phyloP scores from a whole-genome alignment of 2,113 vertebrate species.

The Saguinus imperator region DNA sequence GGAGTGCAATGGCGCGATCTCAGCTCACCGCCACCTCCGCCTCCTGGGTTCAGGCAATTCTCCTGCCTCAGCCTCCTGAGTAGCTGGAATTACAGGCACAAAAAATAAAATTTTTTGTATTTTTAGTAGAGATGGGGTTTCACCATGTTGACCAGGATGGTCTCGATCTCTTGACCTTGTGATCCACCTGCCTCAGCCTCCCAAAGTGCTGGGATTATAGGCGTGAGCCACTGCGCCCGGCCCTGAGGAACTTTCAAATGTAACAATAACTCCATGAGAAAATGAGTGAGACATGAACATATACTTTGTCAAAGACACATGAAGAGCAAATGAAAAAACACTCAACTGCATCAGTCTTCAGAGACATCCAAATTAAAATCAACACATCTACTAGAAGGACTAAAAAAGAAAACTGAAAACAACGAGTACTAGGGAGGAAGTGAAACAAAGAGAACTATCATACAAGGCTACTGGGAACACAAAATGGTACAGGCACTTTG shows the following conservation, averaged over 20 bases:
- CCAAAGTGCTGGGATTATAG: too few relatives aligned
- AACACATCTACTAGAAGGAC: rapidly evolving
- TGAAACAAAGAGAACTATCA: background rate
- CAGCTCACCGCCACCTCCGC: too few relatives aligned
- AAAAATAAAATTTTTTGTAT: too few relatives aligned
- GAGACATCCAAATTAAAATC: background rate
- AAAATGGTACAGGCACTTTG: background rate
- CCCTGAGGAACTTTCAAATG: background rate
- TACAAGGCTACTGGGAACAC: background rate
- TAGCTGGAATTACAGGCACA: too few relatives aligned
- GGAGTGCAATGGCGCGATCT: too few relatives aligned
- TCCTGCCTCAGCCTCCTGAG: too few relatives aligned
- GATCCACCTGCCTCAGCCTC: too few relatives aligned
- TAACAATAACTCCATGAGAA: background rate
- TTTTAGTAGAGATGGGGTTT: too few relatives aligned
- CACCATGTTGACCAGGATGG: too few relatives aligned
- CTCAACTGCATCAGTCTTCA: background rate
- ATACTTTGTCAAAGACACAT: background rate
- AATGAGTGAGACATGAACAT: background rate
- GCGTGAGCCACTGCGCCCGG: rapidly evolving
- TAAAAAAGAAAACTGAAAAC: background rate
- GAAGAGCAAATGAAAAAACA: background rate
- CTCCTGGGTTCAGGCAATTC: too few relatives aligned
- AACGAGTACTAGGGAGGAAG: background rate
- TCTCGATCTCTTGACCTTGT: too few relatives aligned